Percentiles rank a stretch among this genome's conserved stretches.
These are phyloP conservation scores for zebrafish (Danio rerio) DNA, from an alignment of 2,113 vertebrate species.

Conservation along the genomic window GRCz12tu NC_133176.1:59791501-59792000, in stretches of 20 bases:
- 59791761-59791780: not conserved
- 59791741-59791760: conserved; percentile 56
- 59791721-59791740: conserved; percentile 41
- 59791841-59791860: not conserved
- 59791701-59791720: not conserved
- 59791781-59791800: too few species aligned
- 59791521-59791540: not conserved
- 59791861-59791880: conserved; percentile 27
- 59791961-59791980: too few species aligned
- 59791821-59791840: not conserved
- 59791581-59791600: conserved; percentile 79
- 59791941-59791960: not conserved
- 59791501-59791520: not conserved
- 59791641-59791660: conserved; percentile 68
- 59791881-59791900: not conserved
- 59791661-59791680: conserved; percentile 77
- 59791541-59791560: conserved; percentile 76
- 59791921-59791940: conserved; percentile 29
- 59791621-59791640: conserved; percentile 54
- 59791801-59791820: not conserved
- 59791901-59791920: conserved; percentile 32
- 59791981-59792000: too few species aligned
- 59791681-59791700: conserved; percentile 78
- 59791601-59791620: conserved; percentile 62
- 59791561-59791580: conserved; percentile 75